Base-by-base conservation (phyloP, 2,888 invertebrate genomes). In the Scrobipalpa costella region DNA sequence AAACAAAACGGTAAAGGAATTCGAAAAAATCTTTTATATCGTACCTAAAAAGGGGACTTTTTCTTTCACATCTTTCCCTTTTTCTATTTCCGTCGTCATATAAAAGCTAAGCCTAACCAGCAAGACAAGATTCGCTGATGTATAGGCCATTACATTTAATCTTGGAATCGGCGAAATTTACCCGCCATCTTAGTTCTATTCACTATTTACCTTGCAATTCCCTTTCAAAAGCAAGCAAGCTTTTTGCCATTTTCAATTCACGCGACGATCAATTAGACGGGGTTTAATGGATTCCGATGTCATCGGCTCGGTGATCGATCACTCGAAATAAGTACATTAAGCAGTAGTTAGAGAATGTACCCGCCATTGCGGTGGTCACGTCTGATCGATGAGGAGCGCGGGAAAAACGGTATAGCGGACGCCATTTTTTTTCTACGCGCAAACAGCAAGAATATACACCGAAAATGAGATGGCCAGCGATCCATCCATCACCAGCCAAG, bases 261-360 rank as follows among this genome's bases (percentile, higher is more conserved):
- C 75, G 69, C 71, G 73, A 76, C 85, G 84, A 90, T 90, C 89
- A 90, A 89, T 90, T 90, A 88, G 84, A 85, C 79, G 84, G 79
- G 86, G 80, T 86, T 87, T 86, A 88, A 88, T 88, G 89, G 89
- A 86, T 86, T 85, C 81, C 78, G 77, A 84, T 86, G 87, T 85
- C 85, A 79, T 75, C 78, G 74, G 73, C 73, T 69, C 69, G 73
- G 86, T 83, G 88, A 90, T 89, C 85, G 83, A 90, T 90, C 83
- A 85, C 80, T 70, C 71, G 80, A 79, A 83, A 80, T 85, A 82
- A 86, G 86, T 83, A 87, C 85, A 86, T 88, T 88, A 86, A 84
- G 83, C 78, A 82, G 79, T 79, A 80, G 83, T 85, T 83, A 80
- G 77, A 78, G 71, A 77, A 78, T 78, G 80, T 77, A 66, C 66